Base-by-base conservation (phyloP, 2,113 vertebrate species). In the Antigone vipio region DNA sequence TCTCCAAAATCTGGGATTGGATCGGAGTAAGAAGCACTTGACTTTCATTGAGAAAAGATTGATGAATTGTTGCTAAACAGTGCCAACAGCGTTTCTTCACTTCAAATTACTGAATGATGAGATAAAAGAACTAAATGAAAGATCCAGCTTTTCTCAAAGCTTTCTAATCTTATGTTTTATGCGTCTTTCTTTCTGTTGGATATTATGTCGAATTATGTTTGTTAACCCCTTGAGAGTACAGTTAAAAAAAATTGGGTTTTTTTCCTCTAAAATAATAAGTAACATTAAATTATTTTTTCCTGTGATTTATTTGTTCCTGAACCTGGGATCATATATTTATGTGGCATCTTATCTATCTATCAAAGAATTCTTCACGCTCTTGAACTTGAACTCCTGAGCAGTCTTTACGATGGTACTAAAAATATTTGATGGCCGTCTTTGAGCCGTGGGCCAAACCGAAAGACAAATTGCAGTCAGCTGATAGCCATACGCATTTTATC, bases 71-170 rank as follows among this genome's bases (percentile, higher is more conserved):
- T 88, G 82, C 47, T 85, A 93, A 97, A 92, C 59, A 50, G 27
- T 30, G 56, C 85, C 96, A 67, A 27, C 58, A 63, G 42, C 59
- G 16, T 88, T 95, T 81, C 56, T 85, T 79, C 58, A 26, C 63
- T 91, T 84, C 94, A 83, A 76, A 88, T 89, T 74, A 69, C 58
- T 24, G 71, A 74, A 34, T 29, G 49, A 34, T 49, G 64, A 91
- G 71, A 78, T 89, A 53, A 91, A 94, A 97, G 87, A 53, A n/a
- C 49, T 63, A 52, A 95, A 89, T 52, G 32, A 55, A 79, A 74
- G 67, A 56, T 75, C 19, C 30, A 34, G 84, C 35, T 88, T 79
- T 71, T 32, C 72, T 30, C 35, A 34, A 13, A 53, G 53, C 84
- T 63, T 73, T 85, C 75, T 89, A 50, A 72, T 87, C 88, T 68